Percentiles rank a stretch among this genome's conserved stretches.
These are phyloP conservation scores for Tinea semifulvella DNA, from an alignment of 2,888 invertebrate genomes.

Conservation along the genomic window DNA sequence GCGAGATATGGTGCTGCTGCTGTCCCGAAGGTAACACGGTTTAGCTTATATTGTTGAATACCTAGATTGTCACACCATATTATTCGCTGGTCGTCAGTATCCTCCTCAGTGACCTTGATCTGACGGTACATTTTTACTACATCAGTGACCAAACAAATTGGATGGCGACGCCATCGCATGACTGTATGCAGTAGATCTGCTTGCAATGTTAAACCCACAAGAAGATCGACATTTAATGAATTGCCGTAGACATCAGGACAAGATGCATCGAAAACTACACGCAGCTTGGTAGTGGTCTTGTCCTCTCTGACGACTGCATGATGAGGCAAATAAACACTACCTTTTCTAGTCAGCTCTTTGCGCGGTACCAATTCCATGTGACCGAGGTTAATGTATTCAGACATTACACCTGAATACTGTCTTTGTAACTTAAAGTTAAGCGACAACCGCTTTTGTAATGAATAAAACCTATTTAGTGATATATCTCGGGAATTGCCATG, in stretches of 20 bases:
- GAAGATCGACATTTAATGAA: conserved; percentile 23
- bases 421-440: conserved; percentile 18
- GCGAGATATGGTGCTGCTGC: conserved; percentile 26
- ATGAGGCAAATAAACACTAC: conserved; percentile 25
- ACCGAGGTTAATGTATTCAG: conserved; percentile 21
- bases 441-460: conserved; percentile 17
- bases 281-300: conserved; percentile 22
- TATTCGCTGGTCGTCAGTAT: conserved; percentile 23
- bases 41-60: conserved; percentile 20
- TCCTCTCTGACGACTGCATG: conserved; percentile 25
- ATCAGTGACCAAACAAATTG: conserved; percentile 23
- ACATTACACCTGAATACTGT: conserved; percentile 20
- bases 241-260: conserved; percentile 19
- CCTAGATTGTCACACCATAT: conserved; percentile 19
- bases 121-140: conserved; percentile 29
- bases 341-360: neutral
- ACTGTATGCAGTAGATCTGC: conserved; percentile 24
- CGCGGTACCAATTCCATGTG: conserved; percentile 20
- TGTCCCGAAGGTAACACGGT: conserved; percentile 26
- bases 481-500: conserved; percentile 16
- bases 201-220: conserved; percentile 25
- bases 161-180: conserved; percentile 23
- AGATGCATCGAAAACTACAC: conserved; percentile 26
- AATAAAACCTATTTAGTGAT: conserved; percentile 15
- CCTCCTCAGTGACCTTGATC: conserved; percentile 21